Evolutionary conservation across 2,888 invertebrate genomes (phyloP), one percentile per base, ranked within the genome.

Genomic region (Monochamus alternatus): DNA sequence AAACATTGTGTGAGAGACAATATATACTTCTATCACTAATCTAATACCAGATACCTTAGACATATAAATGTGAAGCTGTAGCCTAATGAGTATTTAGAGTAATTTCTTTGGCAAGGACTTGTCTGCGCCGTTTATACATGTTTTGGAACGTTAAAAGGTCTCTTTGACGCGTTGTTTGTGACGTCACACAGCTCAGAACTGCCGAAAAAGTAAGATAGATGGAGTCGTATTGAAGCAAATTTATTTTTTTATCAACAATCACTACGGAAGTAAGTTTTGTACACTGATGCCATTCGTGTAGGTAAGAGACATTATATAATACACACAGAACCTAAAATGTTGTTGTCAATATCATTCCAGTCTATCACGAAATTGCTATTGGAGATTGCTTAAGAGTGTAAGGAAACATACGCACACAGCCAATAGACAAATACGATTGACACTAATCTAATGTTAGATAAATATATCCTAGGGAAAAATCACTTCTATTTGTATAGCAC

Each of bases 371-470:
- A 77, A 76, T 73, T 75, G 76, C 78, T 78, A 75, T 74, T 70
- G 75, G 63, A 80, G 80, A 79, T 75, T 76, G 82, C 81, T 81
- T 81, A 80, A 81, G 80, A 81, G 73, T 76, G 80, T 81, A 80
- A 75, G 75, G 78, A 77, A 75, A 77, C 73, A 78, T 86, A 87
- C 87, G 87, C 87, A 86, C 87, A 88, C 85, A 85, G 86, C 86
- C 86, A 87, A 84, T 86, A 87, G 86, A 87, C 86, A 87, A 87
- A 87, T 87, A 86, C 84, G 81, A 82, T 78, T 75, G 77, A 81
- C 83, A 82, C 82, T 82, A 81, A 76, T 78, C 76, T 81, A 82
- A 81, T 80, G 77, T 81, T 78, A 78, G 75, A 79, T 80, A 74
- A 79, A 76, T 83, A 81, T 83, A 82, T 81, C 43, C 73, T 84